Conservation (phyloP, 2,888 invertebrate genomes). For the Papilio protenor region DNA sequence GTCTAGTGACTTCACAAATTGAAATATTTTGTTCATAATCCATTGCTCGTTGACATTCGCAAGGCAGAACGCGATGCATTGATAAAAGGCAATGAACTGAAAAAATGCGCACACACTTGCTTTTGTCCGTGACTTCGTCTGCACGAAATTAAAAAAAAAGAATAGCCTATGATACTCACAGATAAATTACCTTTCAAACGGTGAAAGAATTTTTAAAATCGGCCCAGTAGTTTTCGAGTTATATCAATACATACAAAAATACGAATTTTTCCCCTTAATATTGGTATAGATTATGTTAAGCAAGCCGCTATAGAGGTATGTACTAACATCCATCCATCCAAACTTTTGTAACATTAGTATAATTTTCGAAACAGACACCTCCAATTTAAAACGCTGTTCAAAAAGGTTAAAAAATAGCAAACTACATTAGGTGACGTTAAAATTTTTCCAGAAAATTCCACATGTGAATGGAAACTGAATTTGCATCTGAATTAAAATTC, state of each 20-base stretch:
- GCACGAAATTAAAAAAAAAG: too few relatives aligned
- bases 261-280: too few relatives aligned
- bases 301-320: too few relatives aligned
- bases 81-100: neutral
- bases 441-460: constrained; percentile 10
- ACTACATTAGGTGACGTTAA: constrained; percentile 23
- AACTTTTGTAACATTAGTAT: too few relatives aligned
- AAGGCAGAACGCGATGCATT: neutral
- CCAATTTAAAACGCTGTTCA: constrained; percentile 7
- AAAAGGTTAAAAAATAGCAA: constrained; percentile 7
- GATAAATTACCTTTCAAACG: too few relatives aligned
- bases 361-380: neutral
- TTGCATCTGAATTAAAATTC: constrained; percentile 40
- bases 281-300: too few relatives aligned
- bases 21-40: constrained; percentile 5
- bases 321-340: too few relatives aligned
- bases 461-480: constrained; percentile 35
- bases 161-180: too few relatives aligned
- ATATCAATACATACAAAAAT: too few relatives aligned
- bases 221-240: too few relatives aligned
- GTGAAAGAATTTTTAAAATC: too few relatives aligned
- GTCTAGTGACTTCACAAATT: constrained; percentile 3
- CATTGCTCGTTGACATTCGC: neutral
- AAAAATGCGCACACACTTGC: neutral
- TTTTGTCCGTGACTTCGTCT: too few relatives aligned